Conservation (phyloP, 2,888 invertebrate genomes). For the Chymomyza caudatula region DNA sequence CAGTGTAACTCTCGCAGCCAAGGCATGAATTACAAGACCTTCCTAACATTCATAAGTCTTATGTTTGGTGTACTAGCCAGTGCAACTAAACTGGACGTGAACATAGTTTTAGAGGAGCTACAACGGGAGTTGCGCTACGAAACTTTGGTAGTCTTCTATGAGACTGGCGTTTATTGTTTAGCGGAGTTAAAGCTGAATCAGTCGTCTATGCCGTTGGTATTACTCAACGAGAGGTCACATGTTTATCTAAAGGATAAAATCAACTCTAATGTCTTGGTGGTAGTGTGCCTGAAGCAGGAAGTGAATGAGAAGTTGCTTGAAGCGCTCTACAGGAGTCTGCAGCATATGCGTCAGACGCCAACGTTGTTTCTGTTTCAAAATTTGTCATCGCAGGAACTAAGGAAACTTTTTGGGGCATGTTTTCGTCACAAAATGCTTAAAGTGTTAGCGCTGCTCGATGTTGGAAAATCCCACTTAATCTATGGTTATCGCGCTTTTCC, state of each 20-base stretch:
- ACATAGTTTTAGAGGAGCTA: neutral
- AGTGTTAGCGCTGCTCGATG: neutral
- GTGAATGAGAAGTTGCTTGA: neutral
- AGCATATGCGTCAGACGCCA: constrained; percentile 18
- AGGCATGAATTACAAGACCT: neutral
- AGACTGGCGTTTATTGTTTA: neutral
- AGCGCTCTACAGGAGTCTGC: constrained; percentile 13
- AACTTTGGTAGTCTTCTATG: neutral
- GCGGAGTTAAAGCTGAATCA: neutral
- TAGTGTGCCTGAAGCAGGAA: neutral
- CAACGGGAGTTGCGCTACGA: neutral
- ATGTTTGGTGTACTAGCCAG: neutral
- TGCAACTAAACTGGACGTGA: neutral
- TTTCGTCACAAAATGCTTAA: constrained; percentile 2
- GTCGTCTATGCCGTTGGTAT: neutral
- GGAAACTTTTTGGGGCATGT: neutral
- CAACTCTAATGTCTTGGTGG: neutral
- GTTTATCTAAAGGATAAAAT: neutral
- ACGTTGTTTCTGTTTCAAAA: constrained; percentile 6
- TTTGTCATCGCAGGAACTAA: neutral
- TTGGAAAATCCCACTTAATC: neutral
- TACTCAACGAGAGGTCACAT: neutral
- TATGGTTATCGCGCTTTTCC: constrained; percentile 22
- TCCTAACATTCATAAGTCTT: neutral
- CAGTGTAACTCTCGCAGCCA: neutral